phyloP scores from a whole-genome alignment of 2,888 invertebrate genomes.

The Stramonita haemastoma region DNA sequence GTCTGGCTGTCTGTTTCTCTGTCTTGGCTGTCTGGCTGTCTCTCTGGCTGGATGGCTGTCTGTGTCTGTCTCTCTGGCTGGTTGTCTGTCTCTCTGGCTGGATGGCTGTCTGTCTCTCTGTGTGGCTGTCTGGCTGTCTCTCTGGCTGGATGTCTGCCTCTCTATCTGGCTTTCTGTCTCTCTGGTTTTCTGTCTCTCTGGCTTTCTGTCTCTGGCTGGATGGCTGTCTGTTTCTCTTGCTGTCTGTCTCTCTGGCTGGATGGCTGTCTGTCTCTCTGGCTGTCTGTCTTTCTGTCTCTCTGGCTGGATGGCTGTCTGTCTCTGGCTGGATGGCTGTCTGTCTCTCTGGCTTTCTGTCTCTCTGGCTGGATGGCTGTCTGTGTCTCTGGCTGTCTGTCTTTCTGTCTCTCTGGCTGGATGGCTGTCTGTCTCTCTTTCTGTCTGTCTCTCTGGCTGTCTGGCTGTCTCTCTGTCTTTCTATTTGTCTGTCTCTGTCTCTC shows the following conservation, averaged over 20 bases:
- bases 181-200: neutral
- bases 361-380: neutral
- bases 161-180: neutral
- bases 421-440: too few relatives aligned
- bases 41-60: neutral
- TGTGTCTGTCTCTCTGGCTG: too few relatives aligned
- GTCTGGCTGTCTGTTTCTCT: neutral
- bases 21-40: too few relatives aligned
- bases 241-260: neutral
- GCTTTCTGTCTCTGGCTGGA: neutral
- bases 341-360: neutral
- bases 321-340: conserved; percentile 30
- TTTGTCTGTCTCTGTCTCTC: too few relatives aligned
- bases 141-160: neutral
- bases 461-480: too few relatives aligned
- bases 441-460: too few relatives aligned
- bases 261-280: neutral
- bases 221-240: neutral
- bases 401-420: too few relatives aligned
- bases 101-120: too few relatives aligned
- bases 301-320: neutral
- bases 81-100: neutral
- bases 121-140: neutral
- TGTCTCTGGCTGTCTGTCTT: too few relatives aligned
- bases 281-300: neutral